Percentiles rank a stretch among this genome's conserved stretches.
These are phyloP conservation scores for Lamellibrachia satsuma DNA, from an alignment of 2,888 invertebrate species.

Conservation along the genomic window DNA sequence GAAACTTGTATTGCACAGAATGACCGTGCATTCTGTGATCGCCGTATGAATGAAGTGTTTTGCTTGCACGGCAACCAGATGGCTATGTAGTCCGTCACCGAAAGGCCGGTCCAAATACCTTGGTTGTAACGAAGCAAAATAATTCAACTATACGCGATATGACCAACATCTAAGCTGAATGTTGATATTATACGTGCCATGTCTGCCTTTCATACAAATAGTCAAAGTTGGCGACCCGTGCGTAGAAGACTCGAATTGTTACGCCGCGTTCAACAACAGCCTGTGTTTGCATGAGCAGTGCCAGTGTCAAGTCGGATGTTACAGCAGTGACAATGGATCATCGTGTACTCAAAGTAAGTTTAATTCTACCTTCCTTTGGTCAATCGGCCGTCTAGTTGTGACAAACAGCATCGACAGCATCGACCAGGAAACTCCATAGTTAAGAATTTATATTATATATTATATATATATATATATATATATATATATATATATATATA, in stretches of 20 bases:
- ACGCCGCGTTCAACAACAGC: constrained; percentile 37
- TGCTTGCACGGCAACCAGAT: too few species aligned
- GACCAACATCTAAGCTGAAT: too few species aligned
- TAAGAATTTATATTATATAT: neutral
- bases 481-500: too few species aligned
- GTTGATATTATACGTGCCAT: neutral
- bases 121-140: too few species aligned
- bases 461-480: too few species aligned
- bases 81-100: too few species aligned
- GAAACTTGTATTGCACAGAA: too few species aligned
- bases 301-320: constrained; percentile 38
- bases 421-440: neutral
- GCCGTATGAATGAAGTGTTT: too few species aligned
- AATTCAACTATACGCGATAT: too few species aligned
- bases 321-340: constrained; percentile 34
- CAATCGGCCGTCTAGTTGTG: neutral
- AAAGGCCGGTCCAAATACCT: too few species aligned
- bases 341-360: constrained; percentile 34
- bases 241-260: constrained; percentile 27
- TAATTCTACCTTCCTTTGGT: neutral
- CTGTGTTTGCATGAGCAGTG: constrained; percentile 36
- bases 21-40: too few species aligned
- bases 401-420: neutral
- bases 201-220: neutral
- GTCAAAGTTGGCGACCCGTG: constrained; percentile 28